Percentiles rank a stretch among this genome's conserved stretches.
These are phyloP conservation scores for Griposia aprilina DNA, from an alignment of 2,888 invertebrate species.

Conservation along the genomic window DNA sequence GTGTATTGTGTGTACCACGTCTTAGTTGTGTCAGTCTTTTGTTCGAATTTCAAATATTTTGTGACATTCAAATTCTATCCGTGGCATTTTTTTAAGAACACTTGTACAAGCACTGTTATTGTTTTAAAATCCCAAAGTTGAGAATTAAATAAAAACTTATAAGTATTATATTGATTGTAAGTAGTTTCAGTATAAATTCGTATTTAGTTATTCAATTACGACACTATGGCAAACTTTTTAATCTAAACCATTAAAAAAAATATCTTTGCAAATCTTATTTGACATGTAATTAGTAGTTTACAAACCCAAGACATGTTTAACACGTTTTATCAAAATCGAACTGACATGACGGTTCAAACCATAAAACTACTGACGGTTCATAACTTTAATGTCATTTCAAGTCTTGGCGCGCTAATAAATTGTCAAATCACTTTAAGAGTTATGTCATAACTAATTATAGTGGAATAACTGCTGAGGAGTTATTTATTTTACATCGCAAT, in stretches of 20 bases:
- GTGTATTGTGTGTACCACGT: constrained; percentile 47
- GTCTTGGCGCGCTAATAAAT: constrained; percentile 36
- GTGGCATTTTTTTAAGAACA: constrained; percentile 37
- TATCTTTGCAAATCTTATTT: not conserved
- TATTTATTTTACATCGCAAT: constrained; percentile 62
- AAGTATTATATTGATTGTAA: not conserved
- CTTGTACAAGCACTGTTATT: constrained; percentile 29
- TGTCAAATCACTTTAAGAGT: constrained; percentile 57
- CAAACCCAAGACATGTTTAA: not conserved
- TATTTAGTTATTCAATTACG: not conserved
- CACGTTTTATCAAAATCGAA: constrained; percentile 5
- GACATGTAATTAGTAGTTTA: constrained; percentile 3
- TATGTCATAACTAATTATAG: constrained; percentile 62
- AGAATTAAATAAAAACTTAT: not conserved
- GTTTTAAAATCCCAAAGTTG: not conserved
- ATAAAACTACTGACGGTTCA: constrained; percentile 11
- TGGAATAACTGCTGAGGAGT: constrained; percentile 44
- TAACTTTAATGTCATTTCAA: constrained; percentile 25
- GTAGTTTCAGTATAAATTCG: not conserved
- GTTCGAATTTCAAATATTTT: constrained; percentile 60
- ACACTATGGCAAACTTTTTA: constrained; percentile 6
- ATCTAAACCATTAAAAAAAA: not conserved
- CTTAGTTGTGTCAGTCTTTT: constrained; percentile 47
- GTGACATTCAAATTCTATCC: constrained; percentile 43
- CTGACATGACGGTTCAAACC: not conserved